Conservation (phyloP, 2,888 invertebrate genomes). For the Chloromyia formosa region DNA sequence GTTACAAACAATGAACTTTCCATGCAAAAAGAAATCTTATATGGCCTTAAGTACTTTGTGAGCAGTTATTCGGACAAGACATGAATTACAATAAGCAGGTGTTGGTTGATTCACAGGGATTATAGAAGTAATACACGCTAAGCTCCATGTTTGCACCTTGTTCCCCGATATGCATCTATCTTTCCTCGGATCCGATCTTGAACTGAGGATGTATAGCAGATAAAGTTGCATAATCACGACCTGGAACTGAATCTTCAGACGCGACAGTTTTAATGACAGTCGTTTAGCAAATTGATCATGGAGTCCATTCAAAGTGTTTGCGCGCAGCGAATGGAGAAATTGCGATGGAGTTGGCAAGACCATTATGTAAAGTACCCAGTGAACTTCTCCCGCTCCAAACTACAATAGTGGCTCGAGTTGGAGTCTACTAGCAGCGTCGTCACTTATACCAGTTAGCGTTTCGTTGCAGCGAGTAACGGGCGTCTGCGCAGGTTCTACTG, state of each 20-base stretch:
- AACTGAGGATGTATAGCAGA: background rate
- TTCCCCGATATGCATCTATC: background rate
- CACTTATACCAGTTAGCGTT: constrained; percentile 21
- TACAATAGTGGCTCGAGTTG: constrained; percentile 5
- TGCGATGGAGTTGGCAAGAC: background rate
- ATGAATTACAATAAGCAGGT: background rate
- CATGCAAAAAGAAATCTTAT: background rate
- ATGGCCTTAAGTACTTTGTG: background rate
- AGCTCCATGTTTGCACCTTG: background rate
- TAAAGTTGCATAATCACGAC: no score
- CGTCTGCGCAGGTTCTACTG: constrained; percentile 16
- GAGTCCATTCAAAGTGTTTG: background rate
- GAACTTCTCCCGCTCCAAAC: constrained; percentile 7
- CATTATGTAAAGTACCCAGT: constrained; percentile 20
- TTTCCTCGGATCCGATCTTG: background rate
- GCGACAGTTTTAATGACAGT: background rate
- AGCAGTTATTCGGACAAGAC: constrained; percentile 1
- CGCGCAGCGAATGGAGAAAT: background rate
- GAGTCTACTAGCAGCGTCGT: background rate
- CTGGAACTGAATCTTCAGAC: background rate
- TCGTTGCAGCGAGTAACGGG: constrained; percentile 1
- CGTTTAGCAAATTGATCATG: background rate
- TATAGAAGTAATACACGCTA: background rate
- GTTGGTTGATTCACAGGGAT: background rate
- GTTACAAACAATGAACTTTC: constrained; percentile 2